These are phyloP conservation scores for Morphnarchus princeps DNA, from an alignment of 2,113 vertebrate species.

Conservation along the genomic window DNA sequence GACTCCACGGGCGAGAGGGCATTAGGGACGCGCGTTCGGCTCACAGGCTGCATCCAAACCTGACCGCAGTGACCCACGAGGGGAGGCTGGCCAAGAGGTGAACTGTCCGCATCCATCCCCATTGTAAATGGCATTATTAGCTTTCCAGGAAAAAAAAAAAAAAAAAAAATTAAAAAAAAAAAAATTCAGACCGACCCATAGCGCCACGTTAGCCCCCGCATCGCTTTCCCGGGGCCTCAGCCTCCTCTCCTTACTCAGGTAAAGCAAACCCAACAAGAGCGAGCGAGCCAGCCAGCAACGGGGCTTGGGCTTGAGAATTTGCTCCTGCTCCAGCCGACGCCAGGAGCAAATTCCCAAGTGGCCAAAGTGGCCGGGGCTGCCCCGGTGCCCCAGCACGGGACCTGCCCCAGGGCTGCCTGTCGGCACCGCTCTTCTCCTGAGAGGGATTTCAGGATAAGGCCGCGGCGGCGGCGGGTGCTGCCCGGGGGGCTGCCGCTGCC, in stretches of 20 bases:
- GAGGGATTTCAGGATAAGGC: background rate
- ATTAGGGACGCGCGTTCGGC: background rate
- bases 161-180: background rate
- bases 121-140: conserved; percentile 25
- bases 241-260: conserved; percentile 63
- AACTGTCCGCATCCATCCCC: conserved; percentile 25
- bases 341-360: background rate
- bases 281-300: background rate
- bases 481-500: background rate
- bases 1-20: background rate
- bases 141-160: conserved; percentile 42
- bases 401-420: background rate
- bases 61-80: background rate
- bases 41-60: background rate
- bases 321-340: accelerated
- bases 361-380: background rate
- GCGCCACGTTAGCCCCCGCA: background rate
- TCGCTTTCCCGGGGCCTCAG: conserved; percentile 19
- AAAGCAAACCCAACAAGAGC: background rate
- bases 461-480: background rate
- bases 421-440: background rate
- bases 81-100: conserved; percentile 12
- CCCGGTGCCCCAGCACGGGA: background rate
- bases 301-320: background rate
- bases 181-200: background rate